Percentiles rank a stretch among this genome's conserved stretches.
Evolutionary conservation across 2,797 vertebrate species (phyloP).

Genomic region (Scyliorhinus canicula): DNA sequence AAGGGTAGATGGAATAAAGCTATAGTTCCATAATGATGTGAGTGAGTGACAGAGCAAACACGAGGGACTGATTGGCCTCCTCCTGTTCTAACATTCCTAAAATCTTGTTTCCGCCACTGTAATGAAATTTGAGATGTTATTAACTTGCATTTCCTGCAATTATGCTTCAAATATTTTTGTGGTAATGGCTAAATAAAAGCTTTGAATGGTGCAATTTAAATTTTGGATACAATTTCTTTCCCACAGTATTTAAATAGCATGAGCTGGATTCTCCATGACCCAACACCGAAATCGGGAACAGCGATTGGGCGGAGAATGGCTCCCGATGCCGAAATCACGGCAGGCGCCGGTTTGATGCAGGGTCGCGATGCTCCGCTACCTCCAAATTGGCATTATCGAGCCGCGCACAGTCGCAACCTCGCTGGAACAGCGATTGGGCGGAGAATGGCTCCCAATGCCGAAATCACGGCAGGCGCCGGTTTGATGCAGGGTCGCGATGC

Average conservation of each 20-base stretch:
- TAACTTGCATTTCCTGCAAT: neutral
- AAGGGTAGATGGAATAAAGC: neutral
- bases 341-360: no score
- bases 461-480: no score
- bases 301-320: no score
- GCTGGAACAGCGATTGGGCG: no score
- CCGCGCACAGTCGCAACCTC: no score
- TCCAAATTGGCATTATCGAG: no score
- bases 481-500: no score
- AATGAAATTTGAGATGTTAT: neutral
- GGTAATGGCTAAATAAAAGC: neutral
- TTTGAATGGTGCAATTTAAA: neutral
- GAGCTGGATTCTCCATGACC: no score
- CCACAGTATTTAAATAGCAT: neutral
- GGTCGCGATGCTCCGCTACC: no score
- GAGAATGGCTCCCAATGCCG: no score
- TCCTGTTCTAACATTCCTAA: slow-evolving; percentile 2
- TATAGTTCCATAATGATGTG: neutral
- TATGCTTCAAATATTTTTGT: neutral
- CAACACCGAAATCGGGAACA: no score
- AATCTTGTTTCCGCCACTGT: neutral
- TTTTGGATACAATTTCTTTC: slow-evolving; percentile 18
- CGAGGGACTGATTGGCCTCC: neutral
- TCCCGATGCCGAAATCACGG: no score
- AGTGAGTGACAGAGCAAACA: neutral